A percentile compares a stretch with the other conserved stretches of the same genome.
Conservation (phyloP, 2,797 vertebrate species). For the Sebastes itinus region DNA sequence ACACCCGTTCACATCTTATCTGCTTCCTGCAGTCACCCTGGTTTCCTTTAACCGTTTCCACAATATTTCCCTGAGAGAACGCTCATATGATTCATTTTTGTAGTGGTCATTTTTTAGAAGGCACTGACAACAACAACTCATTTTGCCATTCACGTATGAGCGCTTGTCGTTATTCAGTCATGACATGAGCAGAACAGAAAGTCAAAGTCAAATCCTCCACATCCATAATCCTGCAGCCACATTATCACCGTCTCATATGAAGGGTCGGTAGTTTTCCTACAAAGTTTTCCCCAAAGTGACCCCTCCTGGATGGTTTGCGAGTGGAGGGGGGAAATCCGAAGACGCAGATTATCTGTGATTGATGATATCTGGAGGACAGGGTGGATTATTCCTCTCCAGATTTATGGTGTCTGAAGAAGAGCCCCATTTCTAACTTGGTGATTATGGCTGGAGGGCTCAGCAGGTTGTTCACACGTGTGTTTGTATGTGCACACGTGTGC, state of each 20-base stretch:
- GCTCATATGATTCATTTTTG: neutral
- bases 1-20: neutral
- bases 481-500: constrained; percentile 36
- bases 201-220: neutral
- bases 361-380: constrained; percentile 65
- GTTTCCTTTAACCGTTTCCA: neutral
- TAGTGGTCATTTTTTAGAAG: neutral
- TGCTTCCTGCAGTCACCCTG: neutral
- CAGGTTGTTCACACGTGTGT: constrained; percentile 57
- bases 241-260: neutral
- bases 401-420: constrained; percentile 67
- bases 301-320: constrained; percentile 9
- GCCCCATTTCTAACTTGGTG: constrained; percentile 55
- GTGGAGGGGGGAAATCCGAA: constrained; percentile 3
- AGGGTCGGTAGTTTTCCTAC: neutral
- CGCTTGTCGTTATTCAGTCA: neutral
- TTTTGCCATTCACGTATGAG: neutral
- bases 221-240: neutral
- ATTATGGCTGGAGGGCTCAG: constrained; percentile 63
- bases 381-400: constrained; percentile 64
- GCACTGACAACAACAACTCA: neutral
- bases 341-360: constrained; percentile 65
- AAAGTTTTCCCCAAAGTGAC: constrained; percentile 49
- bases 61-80: neutral
- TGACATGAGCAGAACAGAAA: neutral